Percentiles rank a stretch among this genome's conserved stretches.
These are phyloP conservation scores for Cyprinella venusta DNA, from an alignment of 2,797 vertebrate species.

Conservation along the genomic window DNA sequence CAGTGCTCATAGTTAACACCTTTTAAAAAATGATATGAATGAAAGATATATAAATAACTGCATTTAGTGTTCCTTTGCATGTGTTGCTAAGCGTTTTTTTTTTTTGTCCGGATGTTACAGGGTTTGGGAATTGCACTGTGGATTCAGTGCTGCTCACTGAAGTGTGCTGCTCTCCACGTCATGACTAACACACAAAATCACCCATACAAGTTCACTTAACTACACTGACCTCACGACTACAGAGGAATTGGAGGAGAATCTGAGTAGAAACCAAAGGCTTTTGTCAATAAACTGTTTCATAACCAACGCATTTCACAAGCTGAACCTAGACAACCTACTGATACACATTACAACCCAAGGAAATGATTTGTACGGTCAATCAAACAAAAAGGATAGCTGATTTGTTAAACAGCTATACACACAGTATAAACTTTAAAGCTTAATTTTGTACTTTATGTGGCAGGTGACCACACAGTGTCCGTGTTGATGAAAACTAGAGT, in stretches of 20 bases:
- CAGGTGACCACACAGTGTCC: neutral
- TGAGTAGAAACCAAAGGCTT: constrained; percentile 16
- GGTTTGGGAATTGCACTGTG: neutral
- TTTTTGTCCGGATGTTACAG: neutral
- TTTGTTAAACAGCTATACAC: neutral
- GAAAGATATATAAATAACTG: neutral
- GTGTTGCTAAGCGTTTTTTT: constrained; percentile 21
- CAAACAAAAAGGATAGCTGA: neutral
- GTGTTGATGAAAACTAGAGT: neutral
- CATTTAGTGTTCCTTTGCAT: neutral
- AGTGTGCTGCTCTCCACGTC: constrained; percentile 10
- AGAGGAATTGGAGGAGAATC: constrained; percentile 26
- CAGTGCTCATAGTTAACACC: neutral
- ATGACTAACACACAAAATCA: constrained; percentile 1
- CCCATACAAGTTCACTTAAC: constrained; percentile 1
- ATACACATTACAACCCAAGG: neutral
- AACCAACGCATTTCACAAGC: constrained; percentile 6
- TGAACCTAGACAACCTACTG: neutral
- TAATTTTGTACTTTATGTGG: neutral
- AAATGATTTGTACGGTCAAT: neutral
- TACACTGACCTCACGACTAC: constrained; percentile 36
- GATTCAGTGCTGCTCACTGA: constrained; percentile 5
- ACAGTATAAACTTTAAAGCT: neutral
- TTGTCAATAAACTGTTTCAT: constrained; percentile 33
- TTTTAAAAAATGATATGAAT: neutral